These are phyloP conservation scores for Drepana arcuata DNA, from an alignment of 1,140 invertebrate species.

Conservation along the genomic window DNA sequence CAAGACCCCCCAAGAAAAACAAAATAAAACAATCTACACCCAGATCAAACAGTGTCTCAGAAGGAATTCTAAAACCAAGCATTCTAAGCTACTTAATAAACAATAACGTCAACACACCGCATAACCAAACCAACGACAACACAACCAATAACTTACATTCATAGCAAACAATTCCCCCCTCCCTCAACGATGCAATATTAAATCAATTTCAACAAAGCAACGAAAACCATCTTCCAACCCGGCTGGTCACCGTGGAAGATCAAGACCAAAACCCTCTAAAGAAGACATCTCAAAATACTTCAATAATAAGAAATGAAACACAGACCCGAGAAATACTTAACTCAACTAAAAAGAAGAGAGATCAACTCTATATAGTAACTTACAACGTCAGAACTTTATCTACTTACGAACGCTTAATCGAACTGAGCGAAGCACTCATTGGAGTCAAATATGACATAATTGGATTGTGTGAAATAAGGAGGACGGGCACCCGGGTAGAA, in stretches of 20 bases:
- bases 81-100: constrained; percentile 14
- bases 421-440: not conserved
- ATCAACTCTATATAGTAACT: not conserved
- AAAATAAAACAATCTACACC: constrained; percentile 8
- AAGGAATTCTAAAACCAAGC: constrained; percentile 17
- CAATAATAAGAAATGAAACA: no score
- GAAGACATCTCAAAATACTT: no score
- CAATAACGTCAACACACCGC: constrained; percentile 10
- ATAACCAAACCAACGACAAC: not conserved
- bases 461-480: not conserved
- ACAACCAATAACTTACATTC: constrained; percentile 1
- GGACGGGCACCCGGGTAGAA: not conserved
- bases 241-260: not conserved
- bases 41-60: constrained; percentile 13
- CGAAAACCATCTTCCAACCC: constrained; percentile 1
- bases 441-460: not conserved
- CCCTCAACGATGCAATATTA: not conserved
- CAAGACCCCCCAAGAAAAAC: constrained; percentile 13
- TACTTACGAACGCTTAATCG: not conserved
- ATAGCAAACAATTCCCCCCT: constrained; percentile 8
- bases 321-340: not conserved
- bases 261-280: not conserved
- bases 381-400: constrained; percentile 1
- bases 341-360: not conserved
- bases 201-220: constrained; percentile 6